phyloP scores from a whole-genome alignment of 2,797 vertebrate genomes.

The Melanotaenia parkinsoni region DNA sequence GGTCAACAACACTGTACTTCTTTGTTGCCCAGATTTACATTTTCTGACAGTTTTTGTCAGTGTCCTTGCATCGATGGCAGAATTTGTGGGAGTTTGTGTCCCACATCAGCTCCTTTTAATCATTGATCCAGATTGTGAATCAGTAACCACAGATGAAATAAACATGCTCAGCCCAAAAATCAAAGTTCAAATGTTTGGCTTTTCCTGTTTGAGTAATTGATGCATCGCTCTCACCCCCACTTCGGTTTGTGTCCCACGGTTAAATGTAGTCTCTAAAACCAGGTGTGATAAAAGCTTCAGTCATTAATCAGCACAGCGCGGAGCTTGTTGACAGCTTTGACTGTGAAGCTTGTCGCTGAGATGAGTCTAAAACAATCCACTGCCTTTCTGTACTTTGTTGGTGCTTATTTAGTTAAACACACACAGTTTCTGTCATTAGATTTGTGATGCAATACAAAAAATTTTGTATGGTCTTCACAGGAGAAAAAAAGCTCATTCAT shows the following conservation, averaged over 20 bases:
- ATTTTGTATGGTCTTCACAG: background rate
- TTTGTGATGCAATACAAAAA: background rate
- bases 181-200: constrained; percentile 65
- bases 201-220: constrained; percentile 50
- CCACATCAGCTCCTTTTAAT: constrained; percentile 50
- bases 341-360: background rate
- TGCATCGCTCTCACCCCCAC: constrained; percentile 11
- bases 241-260: constrained; percentile 40
- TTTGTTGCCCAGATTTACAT: constrained; percentile 37
- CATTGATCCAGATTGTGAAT: constrained; percentile 68
- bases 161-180: constrained; percentile 33
- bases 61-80: constrained; percentile 28
- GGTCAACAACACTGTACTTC: constrained; percentile 11
- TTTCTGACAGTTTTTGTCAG: background rate
- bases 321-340: constrained; percentile 5
- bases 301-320: constrained; percentile 6
- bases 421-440: background rate
- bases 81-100: constrained; percentile 24
- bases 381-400: background rate
- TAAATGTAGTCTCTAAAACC: background rate
- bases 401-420: background rate
- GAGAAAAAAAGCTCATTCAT: background rate
- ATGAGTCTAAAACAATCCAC: background rate
- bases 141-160: constrained; percentile 59
- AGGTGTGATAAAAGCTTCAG: constrained; percentile 30